These are phyloP conservation scores for Polypedilum pembai DNA, from an alignment of 1,140 invertebrate genomes.

Conservation along the genomic window DNA sequence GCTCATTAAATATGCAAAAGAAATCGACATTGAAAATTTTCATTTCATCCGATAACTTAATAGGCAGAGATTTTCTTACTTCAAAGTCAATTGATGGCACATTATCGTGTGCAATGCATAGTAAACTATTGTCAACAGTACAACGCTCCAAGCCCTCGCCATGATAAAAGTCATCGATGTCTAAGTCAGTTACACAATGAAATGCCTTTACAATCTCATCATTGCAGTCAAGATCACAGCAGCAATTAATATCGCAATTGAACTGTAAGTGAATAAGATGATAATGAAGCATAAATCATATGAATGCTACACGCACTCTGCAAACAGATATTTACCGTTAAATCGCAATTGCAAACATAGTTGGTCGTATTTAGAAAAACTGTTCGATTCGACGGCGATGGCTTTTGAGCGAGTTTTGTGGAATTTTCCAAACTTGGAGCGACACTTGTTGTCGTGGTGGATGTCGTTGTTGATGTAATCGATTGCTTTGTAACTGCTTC, in stretches of 20 bases:
- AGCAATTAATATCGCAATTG: constrained; percentile 40
- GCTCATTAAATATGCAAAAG: too few relatives aligned
- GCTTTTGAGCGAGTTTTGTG: background rate
- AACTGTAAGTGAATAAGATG: background rate
- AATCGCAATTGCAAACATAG: constrained; percentile 38
- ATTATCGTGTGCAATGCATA: background rate
- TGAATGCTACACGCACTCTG: background rate
- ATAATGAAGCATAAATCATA: constrained; percentile 28
- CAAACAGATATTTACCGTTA: constrained; percentile 29
- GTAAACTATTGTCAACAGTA: background rate
- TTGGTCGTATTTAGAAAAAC: background rate
- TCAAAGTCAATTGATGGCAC: background rate
- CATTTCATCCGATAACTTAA: too few relatives aligned
- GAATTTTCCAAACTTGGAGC: background rate
- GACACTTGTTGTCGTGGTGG: constrained; percentile 23
- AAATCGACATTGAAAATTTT: too few relatives aligned
- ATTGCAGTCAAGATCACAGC: constrained; percentile 40
- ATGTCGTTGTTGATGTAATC: constrained; percentile 25
- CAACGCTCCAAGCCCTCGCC: constrained; percentile 32
- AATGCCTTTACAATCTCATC: constrained; percentile 34
- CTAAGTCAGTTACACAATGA: constrained; percentile 32
- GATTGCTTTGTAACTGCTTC: too few relatives aligned
- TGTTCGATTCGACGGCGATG: background rate
- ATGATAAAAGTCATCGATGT: constrained; percentile 20
- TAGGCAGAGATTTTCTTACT: background rate